Base-by-base conservation (phyloP, 2,113 vertebrate genomes). In the Mellivora capensis region DNA sequence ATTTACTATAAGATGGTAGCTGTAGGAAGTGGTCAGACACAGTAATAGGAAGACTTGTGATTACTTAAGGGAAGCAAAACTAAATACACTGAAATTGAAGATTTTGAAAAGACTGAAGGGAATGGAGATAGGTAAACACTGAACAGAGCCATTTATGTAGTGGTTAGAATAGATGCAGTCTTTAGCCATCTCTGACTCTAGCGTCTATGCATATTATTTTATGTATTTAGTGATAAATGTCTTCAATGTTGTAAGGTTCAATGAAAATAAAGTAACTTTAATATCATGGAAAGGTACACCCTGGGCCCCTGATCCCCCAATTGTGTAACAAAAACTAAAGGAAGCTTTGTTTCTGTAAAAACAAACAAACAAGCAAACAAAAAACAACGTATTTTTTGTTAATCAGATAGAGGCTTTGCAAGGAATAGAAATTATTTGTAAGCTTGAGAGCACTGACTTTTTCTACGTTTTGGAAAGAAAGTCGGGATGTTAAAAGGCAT, bases 381-480 rank as follows among this genome's bases (percentile, higher is more conserved):
- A 1, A 52, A 20, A 64, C 13, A 3, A 80, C 0, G 8, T 49
- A 29, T 12, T 82, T 95, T 81, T 25, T 82, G 31, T 71, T 79
- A 31, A 79, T 82, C 8, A 44, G 6, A 86, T 31, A 94, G 14
- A 94, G 14, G 15, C 49, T 91, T 81, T 49, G 27, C 23, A 82
- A 39, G 25, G 37, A 44, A 12, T 14, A 77, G 12, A 92, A 77
- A 76, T 94, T 76, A 92, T 89, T 84, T 91, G 37, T 67, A 85
- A 81, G 47, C 31, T 86, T 61, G 89, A 61, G 44, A 92, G 10
- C 31, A 74, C 49, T 54, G 25, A 49, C 15, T 85, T 89, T 57
- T 69, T 95, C 39, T 92, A 49, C 10, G 47, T 34, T 94, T 96
- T 79, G 34, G 34, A 61, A 87, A 67, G 57, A 93, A 88, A 91